Evolutionary conservation across 2,113 vertebrate species (phyloP), one percentile per base, ranked within the genome.

Genomic region (Bujurquina vittata): DNA sequence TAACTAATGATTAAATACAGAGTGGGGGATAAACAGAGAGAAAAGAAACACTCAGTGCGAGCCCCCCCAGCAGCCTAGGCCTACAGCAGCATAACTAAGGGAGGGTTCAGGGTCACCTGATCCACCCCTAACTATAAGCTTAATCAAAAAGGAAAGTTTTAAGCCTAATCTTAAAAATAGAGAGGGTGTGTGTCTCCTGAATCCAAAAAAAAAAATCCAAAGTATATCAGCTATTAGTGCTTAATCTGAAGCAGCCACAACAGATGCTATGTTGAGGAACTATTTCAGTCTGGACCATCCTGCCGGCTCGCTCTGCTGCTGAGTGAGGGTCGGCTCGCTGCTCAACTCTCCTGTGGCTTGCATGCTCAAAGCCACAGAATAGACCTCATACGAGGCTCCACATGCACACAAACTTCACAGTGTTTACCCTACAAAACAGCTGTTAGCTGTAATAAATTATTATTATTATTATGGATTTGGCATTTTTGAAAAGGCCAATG

Each of bases 321-420:
- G 86, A 80, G 78, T n/a, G n/a, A n/a, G n/a, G n/a, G n/a, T n/a
- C n/a, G 75, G 84, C 86, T 69, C 31, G 72, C 85, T 72, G 87
- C 74, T 67, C 15, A 2, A 61, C 83, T 62, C 73, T 88, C 84
- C 91, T 84, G 89, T 83, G 86, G 80, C 76, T 76, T 80, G 49
- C 59, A 75, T 7, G 15, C 49, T 75, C 22, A 20, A n/a, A 80
- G 73, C 26, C 63, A 72, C 33, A 83, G 22, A 52, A 10, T 3
- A 31, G 75, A 26, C 4, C 75, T 56, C 14, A 33, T n/a, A 18
- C 26, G 72, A 72, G 10, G 56, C 29, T 80, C 37, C 43, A 22
- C 10, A 1, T 43, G 61, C 11, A 8, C 22, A 29, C 63, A 67
- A 26, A 49, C 46, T 15, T 0, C 63, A 67, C 9, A n/a, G 52